Evolutionary conservation across 2,888 invertebrate species (phyloP).

Genomic region (Brenthis daphne): DNA sequence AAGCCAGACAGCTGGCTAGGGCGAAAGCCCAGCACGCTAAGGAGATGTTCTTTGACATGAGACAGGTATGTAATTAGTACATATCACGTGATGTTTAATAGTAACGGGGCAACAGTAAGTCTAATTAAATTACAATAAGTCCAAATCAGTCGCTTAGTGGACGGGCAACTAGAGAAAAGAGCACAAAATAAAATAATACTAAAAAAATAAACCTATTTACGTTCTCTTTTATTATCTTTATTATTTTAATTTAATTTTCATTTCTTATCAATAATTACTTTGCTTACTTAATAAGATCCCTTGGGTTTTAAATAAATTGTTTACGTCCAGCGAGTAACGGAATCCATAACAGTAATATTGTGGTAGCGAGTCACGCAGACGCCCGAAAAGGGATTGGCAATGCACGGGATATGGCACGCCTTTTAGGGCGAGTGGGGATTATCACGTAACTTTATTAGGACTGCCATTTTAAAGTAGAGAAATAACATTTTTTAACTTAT

Average conservation of each 20-base stretch:
- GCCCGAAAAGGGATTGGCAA: conserved; percentile 37
- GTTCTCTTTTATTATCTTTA: not conserved
- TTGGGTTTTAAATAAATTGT: conserved; percentile 2
- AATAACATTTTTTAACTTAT: not conserved
- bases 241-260: not conserved
- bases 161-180: too few species aligned
- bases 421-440: conserved; percentile 34
- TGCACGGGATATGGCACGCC: conserved; percentile 38
- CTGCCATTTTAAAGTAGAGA: conserved; percentile 5
- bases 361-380: conserved; percentile 39
- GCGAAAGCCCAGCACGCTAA: conserved; percentile 83
- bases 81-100: too few species aligned
- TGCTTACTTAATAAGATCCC: not conserved
- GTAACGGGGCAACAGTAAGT: too few species aligned
- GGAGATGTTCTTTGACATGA: conserved; percentile 86
- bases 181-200: too few species aligned
- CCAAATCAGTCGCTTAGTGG: too few species aligned
- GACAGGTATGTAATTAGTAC: conserved; percentile 81
- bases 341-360: conserved; percentile 39
- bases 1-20: conserved; percentile 84
- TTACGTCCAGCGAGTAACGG: conserved; percentile 35
- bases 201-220: not conserved
- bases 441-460: conserved; percentile 23
- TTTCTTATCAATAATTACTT: not conserved
- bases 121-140: too few species aligned